Evolutionary conservation across 2,888 invertebrate genomes (phyloP), one percentile per base, ranked within the genome.

Genomic region (Tenthredo amoena): DNA sequence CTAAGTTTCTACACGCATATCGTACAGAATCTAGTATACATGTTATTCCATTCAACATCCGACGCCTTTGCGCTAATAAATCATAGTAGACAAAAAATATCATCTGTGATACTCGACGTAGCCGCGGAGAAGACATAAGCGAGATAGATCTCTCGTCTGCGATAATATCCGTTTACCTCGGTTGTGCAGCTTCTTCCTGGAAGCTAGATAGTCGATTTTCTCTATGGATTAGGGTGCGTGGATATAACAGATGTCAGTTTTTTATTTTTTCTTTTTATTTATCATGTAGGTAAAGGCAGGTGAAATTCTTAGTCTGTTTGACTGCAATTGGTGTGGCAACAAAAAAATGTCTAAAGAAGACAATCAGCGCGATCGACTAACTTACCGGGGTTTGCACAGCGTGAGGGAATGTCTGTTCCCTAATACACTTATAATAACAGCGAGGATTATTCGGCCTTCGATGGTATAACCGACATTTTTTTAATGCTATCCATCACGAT

Each of bases 351-450:
- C n/a, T 12, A 21, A 81, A 81, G 81, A 81, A 81, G 62, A 81
- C 62, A 81, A 81, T 81, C 81, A 81, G 81, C 37, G 79, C 37
- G 79, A 79, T 79, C 79, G 58, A 58, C 79, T 55, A 43, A 18
- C 15, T 55, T 55, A 55, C 55, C 55, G n/a, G 47, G 47, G 12
- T 47, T 47, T 5, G 10, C 15, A 37, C 50, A 15, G 55, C 37
- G 40, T 40, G 81, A 58, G 40, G 37, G 62, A 81, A 83, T 71
- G 68, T 68, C 68, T 34, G 65, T 50, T 47, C 83, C 68, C 47
- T 83, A 83, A 83, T 68, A 83, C 31, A 83, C 62, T 81, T 81
- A 81, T 81, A 81, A 81, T 81, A 62, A 81, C 81, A 81, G 77
- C 34, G 2, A n/a, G 31, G 47, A 68, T 71, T 58, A 58, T 62